Base-by-base conservation (phyloP, 2,888 invertebrate genomes). In the Eristalinus sepulchralis region DNA sequence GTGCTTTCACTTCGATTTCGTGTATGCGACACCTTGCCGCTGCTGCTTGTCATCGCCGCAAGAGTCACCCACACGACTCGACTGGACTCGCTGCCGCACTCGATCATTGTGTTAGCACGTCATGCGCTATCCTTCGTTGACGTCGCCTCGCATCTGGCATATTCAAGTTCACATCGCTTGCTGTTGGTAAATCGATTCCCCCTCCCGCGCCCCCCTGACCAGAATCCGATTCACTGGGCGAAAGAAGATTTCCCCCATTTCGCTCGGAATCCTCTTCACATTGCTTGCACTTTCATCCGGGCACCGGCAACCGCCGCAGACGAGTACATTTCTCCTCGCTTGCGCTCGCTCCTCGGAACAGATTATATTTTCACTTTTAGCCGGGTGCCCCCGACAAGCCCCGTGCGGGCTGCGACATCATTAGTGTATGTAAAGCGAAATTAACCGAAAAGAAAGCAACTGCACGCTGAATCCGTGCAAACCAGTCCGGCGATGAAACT, bases 201-300 rank as follows among this genome's bases (percentile, higher is more conserved):
- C 3, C 47, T 1, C 17, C 47, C n/a, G 0, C 13, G 0, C 5
- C 13, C 39, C 5, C 47, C n/a, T 1, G 20, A 39, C 9, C 24
- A 39, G 17, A 13, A 47, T 9, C 13, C 39, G 60, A 77, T 36
- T 79, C 67, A 73, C 57, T 3, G 13, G 64, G 57, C 39, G 36
- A 73, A 59, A 68, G 34, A 85, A 81, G 68, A 81, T 81, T 85
- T 85, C 80, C 80, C 57, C 68, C 31, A 55, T 34, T 70, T 70
- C 22, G 9, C 34, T 72, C 9, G 55, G 47, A 63, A 83, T 83
- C 79, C 80, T 84, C 84, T 75, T 75, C 47, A 67, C 31, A 27
- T 36, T 60, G 84, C 84, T 85, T 85, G 76, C 81, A 85, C 81
- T 85, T 85, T 85, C 84, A 80, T 84, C 76, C 76, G 66, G 57